Conservation (phyloP, 1,140 invertebrate species). For the Drosophila simulans region DNA sequence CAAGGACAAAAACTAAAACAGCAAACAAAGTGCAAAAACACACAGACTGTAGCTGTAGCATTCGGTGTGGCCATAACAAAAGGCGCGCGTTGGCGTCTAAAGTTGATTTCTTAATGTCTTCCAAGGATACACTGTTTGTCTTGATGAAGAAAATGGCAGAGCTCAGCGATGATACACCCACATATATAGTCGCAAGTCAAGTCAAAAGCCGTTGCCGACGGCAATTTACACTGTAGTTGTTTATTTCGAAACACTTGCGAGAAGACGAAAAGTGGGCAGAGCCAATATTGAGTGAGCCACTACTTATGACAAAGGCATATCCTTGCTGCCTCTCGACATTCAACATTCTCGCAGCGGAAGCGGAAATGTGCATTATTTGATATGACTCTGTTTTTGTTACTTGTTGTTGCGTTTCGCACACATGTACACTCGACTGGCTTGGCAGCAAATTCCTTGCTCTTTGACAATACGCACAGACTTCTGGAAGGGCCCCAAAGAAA, state of each 20-base stretch:
- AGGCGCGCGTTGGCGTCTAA: slow-evolving; percentile 74
- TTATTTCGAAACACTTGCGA: slow-evolving; percentile 78
- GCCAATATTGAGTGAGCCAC: slow-evolving; percentile 54
- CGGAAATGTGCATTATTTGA: slow-evolving; percentile 79
- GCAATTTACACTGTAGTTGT: slow-evolving; percentile 80
- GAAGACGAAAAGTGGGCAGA: slow-evolving; percentile 33
- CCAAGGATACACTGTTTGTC: slow-evolving; percentile 70
- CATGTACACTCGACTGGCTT: slow-evolving; percentile 28
- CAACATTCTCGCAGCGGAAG: slow-evolving; percentile 58
- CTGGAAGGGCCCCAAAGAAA: slow-evolving; percentile 3
- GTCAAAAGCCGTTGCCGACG: slow-evolving; percentile 53
- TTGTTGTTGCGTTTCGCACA: slow-evolving; percentile 19
- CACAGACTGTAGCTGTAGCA: slow-evolving; percentile 52
- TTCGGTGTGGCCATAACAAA: slow-evolving; percentile 68
- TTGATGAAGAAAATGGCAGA: slow-evolving; percentile 70
- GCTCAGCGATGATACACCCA: slow-evolving; percentile 49
- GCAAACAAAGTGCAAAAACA: slow-evolving; percentile 49
- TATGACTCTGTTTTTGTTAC: slow-evolving; percentile 40
- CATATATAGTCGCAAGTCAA: slow-evolving; percentile 21
- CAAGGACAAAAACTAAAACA: slow-evolving; percentile 53
- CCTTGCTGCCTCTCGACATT: slow-evolving; percentile 8
- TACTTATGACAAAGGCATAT: slow-evolving; percentile 10
- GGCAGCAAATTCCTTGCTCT: not conserved
- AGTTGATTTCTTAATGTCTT: slow-evolving; percentile 82
- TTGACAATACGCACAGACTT: slow-evolving; percentile 19